Evolutionary conservation across 2,888 invertebrate species (phyloP).

Genomic region (Dysmachus trigonus): DNA sequence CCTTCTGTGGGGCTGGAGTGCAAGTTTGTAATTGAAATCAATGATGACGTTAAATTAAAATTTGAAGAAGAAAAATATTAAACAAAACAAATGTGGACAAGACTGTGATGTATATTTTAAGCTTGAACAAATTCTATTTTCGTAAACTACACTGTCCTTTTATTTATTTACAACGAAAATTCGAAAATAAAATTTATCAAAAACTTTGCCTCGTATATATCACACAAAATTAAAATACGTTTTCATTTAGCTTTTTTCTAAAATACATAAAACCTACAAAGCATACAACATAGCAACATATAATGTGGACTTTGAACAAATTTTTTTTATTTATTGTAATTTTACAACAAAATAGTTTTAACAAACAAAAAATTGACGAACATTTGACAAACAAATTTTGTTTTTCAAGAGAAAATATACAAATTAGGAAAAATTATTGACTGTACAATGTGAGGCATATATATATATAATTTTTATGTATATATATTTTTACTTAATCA

Average conservation of each 20-base stretch:
- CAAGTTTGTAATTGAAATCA: too few species aligned
- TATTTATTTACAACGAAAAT: neutral
- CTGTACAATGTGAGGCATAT: neutral
- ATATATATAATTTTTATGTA: neutral
- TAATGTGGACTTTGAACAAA: neutral
- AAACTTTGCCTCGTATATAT: neutral
- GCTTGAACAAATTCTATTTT: neutral
- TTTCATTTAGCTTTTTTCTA: neutral
- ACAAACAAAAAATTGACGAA: neutral
- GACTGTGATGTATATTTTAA: neutral
- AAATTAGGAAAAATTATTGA: neutral
- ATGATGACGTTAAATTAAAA: neutral
- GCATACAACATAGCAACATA: neutral
- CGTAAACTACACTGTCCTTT: neutral
- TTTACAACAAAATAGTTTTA: neutral
- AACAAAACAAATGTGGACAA: too few species aligned
- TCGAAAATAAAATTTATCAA: neutral
- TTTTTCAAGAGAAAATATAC: neutral
- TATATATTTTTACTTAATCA: conserved; percentile 44
- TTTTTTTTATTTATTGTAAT: neutral
- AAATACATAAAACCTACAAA: neutral
- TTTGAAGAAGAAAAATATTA: neutral
- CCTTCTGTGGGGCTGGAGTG: too few species aligned
- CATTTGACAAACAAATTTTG: neutral
- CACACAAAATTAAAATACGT: neutral